Conservation (phyloP, 53 echinoderm and acorn worm genomes). For the Astropecten irregularis region DNA sequence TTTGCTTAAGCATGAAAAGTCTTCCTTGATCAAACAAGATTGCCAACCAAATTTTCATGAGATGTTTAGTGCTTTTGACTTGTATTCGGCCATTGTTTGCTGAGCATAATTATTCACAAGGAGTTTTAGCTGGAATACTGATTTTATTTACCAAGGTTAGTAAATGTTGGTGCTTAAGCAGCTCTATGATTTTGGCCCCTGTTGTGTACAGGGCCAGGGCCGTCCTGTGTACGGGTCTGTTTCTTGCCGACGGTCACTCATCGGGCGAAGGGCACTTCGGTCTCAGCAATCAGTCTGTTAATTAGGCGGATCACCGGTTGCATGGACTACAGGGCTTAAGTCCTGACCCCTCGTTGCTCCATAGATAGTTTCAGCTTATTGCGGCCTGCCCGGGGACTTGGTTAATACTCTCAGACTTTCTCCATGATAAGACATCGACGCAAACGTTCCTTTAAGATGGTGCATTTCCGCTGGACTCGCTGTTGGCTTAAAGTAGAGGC, state of each 20-base stretch:
- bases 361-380: slow-evolving; percentile 2
- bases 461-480: neutral
- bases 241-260: neutral
- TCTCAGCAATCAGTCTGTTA: slow-evolving; percentile 1
- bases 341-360: neutral
- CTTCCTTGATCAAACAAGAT: too few species aligned
- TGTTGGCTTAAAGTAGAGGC: neutral
- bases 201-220: too few species aligned
- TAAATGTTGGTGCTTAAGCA: too few species aligned
- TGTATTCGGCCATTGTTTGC: too few species aligned
- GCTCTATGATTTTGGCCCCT: too few species aligned
- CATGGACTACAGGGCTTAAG: slow-evolving; percentile 3
- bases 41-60: too few species aligned
- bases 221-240: too few species aligned
- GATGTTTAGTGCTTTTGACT: too few species aligned
- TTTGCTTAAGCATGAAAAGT: too few species aligned
- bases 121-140: too few species aligned
- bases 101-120: too few species aligned
- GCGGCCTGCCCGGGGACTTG: neutral
- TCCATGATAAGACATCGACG: neutral
- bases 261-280: neutral
- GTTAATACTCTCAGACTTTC: slow-evolving; percentile 16
- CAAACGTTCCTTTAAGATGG: neutral
- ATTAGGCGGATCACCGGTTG: neutral
- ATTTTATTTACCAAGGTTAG: too few species aligned